These are phyloP conservation scores for Oryzias celebensis DNA, from an alignment of 2,113 vertebrate genomes.

Conservation along the genomic window DNA sequence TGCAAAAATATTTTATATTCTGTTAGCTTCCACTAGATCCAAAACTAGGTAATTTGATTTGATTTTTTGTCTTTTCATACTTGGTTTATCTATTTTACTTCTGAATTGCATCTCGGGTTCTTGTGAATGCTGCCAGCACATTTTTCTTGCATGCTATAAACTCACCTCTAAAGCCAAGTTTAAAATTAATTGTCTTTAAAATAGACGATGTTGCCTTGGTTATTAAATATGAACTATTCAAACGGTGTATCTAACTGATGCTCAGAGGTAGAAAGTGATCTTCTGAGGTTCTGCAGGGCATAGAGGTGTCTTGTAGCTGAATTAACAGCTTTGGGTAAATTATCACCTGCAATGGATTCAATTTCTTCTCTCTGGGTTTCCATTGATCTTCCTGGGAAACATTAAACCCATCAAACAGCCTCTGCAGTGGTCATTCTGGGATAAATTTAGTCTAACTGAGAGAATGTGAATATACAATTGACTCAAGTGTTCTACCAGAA, in stretches of 20 bases:
- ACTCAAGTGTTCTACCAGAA: constrained; percentile 16
- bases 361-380: constrained; percentile 34
- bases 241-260: constrained; percentile 13
- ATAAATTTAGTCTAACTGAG: constrained; percentile 14
- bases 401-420: constrained; percentile 19
- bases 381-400: constrained; percentile 38
- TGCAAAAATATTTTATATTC: neutral
- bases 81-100: neutral
- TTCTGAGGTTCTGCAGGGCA: constrained; percentile 26
- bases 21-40: neutral
- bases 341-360: constrained; percentile 35
- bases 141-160: constrained; percentile 11
- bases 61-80: neutral
- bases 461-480: constrained; percentile 25
- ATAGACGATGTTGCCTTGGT: constrained; percentile 10
- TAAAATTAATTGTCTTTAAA: constrained; percentile 3
- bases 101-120: neutral
- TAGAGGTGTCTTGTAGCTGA: constrained; percentile 17
- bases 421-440: neutral
- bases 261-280: constrained; percentile 27
- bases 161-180: neutral
- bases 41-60: constrained; percentile 6
- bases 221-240: constrained; percentile 23
- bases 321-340: constrained; percentile 35
- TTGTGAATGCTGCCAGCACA: constrained; percentile 1